These are phyloP conservation scores for Malacoctenus gilli DNA, from an alignment of 2,797 vertebrate genomes.

Conservation along the genomic window DNA sequence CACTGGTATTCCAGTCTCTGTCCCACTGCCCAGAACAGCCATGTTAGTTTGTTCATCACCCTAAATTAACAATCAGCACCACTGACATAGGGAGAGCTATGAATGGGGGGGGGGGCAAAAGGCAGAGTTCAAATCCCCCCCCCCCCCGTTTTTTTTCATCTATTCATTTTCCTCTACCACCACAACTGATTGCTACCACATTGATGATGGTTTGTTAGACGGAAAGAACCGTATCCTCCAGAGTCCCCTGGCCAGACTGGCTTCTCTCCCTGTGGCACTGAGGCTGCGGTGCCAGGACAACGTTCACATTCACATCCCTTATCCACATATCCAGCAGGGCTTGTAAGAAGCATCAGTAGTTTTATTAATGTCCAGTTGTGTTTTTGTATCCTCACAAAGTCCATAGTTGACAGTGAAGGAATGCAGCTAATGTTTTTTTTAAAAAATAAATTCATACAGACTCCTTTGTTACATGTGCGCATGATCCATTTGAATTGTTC, in stretches of 20 bases:
- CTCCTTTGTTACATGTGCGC: conserved; percentile 45
- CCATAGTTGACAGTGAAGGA: conserved; percentile 37
- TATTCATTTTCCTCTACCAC: conserved; percentile 59
- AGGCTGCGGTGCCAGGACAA: conserved; percentile 41
- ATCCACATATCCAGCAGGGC: conserved; percentile 35
- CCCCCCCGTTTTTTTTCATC: conserved; percentile 56
- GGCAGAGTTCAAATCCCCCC: conserved; percentile 56
- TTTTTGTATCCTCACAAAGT: conserved; percentile 49
- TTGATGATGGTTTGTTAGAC: conserved; percentile 72
- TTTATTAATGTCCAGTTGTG: conserved; percentile 49
- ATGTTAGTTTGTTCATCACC: conserved; percentile 71
- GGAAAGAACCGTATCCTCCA: conserved; percentile 48
- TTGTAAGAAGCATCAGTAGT: conserved; percentile 27
- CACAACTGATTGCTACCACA: conserved; percentile 81
- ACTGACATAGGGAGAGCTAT: conserved; percentile 44
- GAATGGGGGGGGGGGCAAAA: conserved; percentile 37
- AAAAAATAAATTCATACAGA: conserved; percentile 44
- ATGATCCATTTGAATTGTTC: conserved; percentile 44
- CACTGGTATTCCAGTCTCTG: conserved; percentile 68
- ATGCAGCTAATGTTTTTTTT: conserved; percentile 47
- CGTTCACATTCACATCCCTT: conserved; percentile 43
- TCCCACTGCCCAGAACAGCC: conserved; percentile 62
- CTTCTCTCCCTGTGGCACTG: conserved; percentile 44
- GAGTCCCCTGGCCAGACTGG: conserved; percentile 58
- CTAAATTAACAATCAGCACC: conserved; percentile 58